These are phyloP conservation scores for Gavia stellata DNA, from an alignment of 2,113 vertebrate genomes.

Conservation along the genomic window DNA sequence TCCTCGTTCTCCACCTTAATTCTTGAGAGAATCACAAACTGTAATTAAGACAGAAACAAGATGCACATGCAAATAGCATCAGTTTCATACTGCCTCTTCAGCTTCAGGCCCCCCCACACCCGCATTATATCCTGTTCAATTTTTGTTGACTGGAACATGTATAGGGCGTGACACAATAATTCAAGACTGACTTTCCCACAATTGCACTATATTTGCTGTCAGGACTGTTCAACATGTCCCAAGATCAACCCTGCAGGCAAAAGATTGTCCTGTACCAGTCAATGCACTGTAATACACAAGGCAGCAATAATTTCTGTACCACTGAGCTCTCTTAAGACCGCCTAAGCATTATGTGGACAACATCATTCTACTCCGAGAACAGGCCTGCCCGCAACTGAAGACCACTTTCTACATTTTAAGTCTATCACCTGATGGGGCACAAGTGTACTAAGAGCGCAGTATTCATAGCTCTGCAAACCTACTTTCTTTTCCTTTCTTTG, in stretches of 20 bases:
- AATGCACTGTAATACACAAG: neutral
- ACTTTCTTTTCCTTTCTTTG: conserved; percentile 52
- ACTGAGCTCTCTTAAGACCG: neutral
- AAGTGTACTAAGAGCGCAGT: neutral
- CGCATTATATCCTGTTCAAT: neutral
- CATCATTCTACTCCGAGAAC: neutral
- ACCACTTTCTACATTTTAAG: neutral
- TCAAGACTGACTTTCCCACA: neutral
- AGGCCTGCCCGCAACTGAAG: neutral
- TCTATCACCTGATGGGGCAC: neutral
- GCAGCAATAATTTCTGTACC: neutral
- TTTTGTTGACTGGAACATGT: neutral
- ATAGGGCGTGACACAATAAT: neutral
- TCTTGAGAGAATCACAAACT: neutral
- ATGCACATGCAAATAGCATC: neutral
- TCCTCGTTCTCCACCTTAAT: neutral
- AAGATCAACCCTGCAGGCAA: neutral
- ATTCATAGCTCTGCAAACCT: conserved; percentile 30
- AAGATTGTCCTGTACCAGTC: neutral
- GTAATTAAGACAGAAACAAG: neutral
- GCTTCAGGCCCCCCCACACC: neutral
- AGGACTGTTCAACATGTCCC: neutral
- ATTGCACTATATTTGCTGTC: neutral
- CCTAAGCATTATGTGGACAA: accelerated
- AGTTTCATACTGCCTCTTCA: neutral